Conservation (phyloP, 2,113 vertebrate genomes). For the Lagopus leucura region DNA sequence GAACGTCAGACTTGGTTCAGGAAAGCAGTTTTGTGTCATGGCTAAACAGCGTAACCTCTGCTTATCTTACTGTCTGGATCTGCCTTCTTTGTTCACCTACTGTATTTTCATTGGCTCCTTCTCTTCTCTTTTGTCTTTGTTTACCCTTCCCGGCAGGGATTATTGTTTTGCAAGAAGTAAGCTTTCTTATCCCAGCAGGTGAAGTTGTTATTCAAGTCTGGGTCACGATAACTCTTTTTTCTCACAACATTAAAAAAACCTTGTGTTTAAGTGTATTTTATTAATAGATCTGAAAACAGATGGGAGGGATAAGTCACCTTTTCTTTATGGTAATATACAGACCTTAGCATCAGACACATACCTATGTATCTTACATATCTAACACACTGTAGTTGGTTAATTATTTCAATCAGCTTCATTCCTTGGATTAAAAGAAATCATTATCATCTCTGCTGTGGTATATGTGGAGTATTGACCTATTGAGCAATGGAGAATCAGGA, state of each 20-base stretch:
- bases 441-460: neutral
- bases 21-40: neutral
- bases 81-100: neutral
- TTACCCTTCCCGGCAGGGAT: neutral
- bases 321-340: neutral
- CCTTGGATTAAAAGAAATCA: neutral
- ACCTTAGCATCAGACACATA: neutral
- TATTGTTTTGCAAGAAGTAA: neutral
- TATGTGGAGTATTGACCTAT: neutral
- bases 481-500: conserved; percentile 3
- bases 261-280: neutral
- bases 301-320: neutral
- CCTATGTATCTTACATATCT: neutral
- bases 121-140: neutral
- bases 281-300: neutral
- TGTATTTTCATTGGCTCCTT: neutral
- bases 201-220: neutral
- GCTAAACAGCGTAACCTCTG: neutral
- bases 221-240: neutral
- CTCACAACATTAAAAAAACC: neutral
- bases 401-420: conserved; percentile 17
- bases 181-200: neutral
- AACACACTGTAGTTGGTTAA: neutral
- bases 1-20: neutral
- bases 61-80: neutral